These are phyloP conservation scores for Masnerella sp. DNA, from an alignment of 2,888 invertebrate genomes.

Conservation along the genomic window DNA sequence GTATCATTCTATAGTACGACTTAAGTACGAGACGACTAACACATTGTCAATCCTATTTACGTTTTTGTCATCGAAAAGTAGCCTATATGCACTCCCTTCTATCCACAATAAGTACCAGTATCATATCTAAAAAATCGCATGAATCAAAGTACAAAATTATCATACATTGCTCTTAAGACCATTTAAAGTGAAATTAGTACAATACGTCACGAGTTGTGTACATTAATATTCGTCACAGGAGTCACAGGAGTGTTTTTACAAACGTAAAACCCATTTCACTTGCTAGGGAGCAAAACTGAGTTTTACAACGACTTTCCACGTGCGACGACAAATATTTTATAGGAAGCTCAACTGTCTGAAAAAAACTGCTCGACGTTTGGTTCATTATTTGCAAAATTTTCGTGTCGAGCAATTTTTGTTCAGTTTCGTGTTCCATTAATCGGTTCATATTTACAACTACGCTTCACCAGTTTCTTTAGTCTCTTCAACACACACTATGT, in stretches of 20 bases:
- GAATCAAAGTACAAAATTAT: slow-evolving; percentile 50
- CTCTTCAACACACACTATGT: slow-evolving; percentile 18
- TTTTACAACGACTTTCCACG: no score
- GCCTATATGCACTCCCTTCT: slow-evolving; percentile 10
- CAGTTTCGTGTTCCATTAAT: slow-evolving; percentile 6
- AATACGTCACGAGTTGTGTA: no score
- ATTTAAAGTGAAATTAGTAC: no score
- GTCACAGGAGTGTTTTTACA: no score
- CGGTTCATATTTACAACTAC: slow-evolving; percentile 26
- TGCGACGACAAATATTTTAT: slow-evolving; percentile 19
- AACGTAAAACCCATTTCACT: no score
- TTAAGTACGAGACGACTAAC: slow-evolving; percentile 47
- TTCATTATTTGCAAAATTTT: slow-evolving; percentile 3
- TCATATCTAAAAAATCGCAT: slow-evolving; percentile 31
- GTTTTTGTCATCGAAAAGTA: slow-evolving; percentile 29
- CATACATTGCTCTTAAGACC: slow-evolving; percentile 42
- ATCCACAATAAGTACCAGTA: slow-evolving; percentile 21
- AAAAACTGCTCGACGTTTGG: slow-evolving; percentile 18
- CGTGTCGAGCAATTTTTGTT: slow-evolving; percentile 17
- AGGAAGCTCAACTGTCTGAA: slow-evolving; percentile 10
- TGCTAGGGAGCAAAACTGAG: no score
- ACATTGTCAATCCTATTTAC: slow-evolving; percentile 27
- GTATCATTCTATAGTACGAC: slow-evolving; percentile 23
- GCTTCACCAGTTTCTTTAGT: slow-evolving; percentile 8
- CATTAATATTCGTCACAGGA: no score